Base-by-base conservation (phyloP, 2,113 vertebrate species). In the Vidua chalybeata region DNA sequence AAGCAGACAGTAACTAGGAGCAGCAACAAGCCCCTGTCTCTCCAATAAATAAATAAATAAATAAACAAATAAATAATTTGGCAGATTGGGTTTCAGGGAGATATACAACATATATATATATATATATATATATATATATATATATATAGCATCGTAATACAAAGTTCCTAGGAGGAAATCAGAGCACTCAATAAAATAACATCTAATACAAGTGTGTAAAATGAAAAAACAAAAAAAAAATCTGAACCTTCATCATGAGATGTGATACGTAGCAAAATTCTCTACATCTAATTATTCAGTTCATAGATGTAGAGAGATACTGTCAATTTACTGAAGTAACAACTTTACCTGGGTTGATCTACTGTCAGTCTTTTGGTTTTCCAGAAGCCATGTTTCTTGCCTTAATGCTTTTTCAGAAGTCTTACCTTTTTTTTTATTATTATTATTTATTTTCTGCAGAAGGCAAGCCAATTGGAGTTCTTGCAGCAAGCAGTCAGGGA, bases 191-290 rank as follows among this genome's bases (percentile, higher is more conserved):
- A 61, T 46, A 87, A 87, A 55, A 69, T 69, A 61, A 13, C 7
- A 46, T 11, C 11, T 17, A 84, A 22, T 49, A 31, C 11, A 71
- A 71, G 5, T 2, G 9, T 6, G 2, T 5, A 62, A 81, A 62
- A 41, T 39, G 7, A 41, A 41, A 41, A 41, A 41, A 41, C 41
- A 41, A 41, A 41, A 11, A 41, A 41, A 41, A 11, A 10, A 23
- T 22, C 31, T 68, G 14, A 77, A 45, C 11, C 20, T 78, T 71
- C 51, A 87, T 18, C 10, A n/a, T 41, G 26, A 78, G 9, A 71
- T 3, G 3, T 17, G 22, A 39, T 24, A 39, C 0, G 0, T 14
- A 52, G 16, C 6, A 23, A 68, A 87, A 82, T 51, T 31, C 4
- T 82, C 39, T 33, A 43, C 3, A 11, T 28, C 31, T 78, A 72